Base-by-base conservation (phyloP, 2,797 vertebrate species). In the Zalophus californianus region DNA sequence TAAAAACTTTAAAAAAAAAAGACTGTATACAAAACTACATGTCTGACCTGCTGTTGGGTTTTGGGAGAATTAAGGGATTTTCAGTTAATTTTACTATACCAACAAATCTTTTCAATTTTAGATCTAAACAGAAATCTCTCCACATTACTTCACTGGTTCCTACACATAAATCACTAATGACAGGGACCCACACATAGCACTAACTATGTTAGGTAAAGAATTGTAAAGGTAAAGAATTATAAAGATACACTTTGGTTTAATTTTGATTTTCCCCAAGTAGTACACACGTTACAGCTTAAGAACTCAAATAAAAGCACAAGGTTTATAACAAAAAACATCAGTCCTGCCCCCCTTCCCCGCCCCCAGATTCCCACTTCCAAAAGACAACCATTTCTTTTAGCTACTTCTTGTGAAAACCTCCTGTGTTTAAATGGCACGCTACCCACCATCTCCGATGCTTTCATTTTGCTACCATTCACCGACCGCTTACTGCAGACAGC, bases 51-150 rank as follows among this genome's bases (percentile, higher is more conserved):
- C 44, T 75, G 35, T 50, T 44, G 38, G 48, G 16, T 50, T 58
- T 60, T 44, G 48, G 7, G 56, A 72, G 35, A 80, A 66, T 90
- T 79, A 52, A 84, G 41, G 12, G 29, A 82, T 80, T 79, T 95
- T 85, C 70, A 70, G 13, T 58, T 91, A 85, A 73, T 60, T 95
- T 93, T 77, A 58, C 83, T 92, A 64, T 52, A 14, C 20, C n/a
- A 32, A 70, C 29, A 89, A 78, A 11, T 50, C 16, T 38, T 58
- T 35, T 29, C 84, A 62, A 78, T 41, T 90, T 85, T 64, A 56
- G 25, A 79, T 56, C 29, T 32, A 94, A 91, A 79, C 25, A 91
- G 77, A 87, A 92, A 72, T 78, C 66, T 66, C 41, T 75, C 29
- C 25, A 32, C 11, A 50, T 48, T 21, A 35, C 11, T 16, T 12